Evolutionary conservation across 2,888 invertebrate genomes (phyloP), one percentile per base, ranked within the genome.

Genomic region (Drosophila austrosaltans): DNA sequence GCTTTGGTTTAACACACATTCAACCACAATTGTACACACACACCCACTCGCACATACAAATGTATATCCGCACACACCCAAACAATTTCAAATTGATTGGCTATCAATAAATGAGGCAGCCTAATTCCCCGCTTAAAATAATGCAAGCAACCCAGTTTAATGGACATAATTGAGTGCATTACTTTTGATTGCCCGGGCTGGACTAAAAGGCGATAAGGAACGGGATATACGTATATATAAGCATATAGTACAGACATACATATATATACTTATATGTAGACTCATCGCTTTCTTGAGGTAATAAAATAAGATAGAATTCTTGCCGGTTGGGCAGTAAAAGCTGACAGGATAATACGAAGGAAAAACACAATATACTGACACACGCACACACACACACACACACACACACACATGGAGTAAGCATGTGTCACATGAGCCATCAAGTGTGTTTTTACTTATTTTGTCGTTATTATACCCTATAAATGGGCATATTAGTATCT

Each of bases 111-210:
- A 48, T 56, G 71, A 28, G 32, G 22, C 59, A 48, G 12, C 48
- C 48, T 44, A 56, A 54, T 72, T 32, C 64, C 22, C 8, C 25
- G 22, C 48, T 48, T 22, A 48, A 48, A 48, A 48, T 48, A 48
- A 48, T 48, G 48, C 42, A 60, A 58, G 22, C 32, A 12, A 72
- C 66, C 70, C 79, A 56, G 72, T 75, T 81, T 77, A 76, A 76
- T 75, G 77, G 66, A 30, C 78, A 77, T 87, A 87, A 87, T 85
- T 85, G 83, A 82, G 83, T 77, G 87, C 88, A 88, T 86, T 83
- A 86, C 81, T 78, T 66, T 74, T 81, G 83, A 82, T 82, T 82
- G 84, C 69, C 73, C 59, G 73, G 73, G 40, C 66, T 64, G 65
- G 42, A 32, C 64, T 56, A 60, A 28, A 53, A 65, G 40, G 39